These are phyloP conservation scores for Cataglyphis cursor DNA, from an alignment of 2,888 invertebrate species.

Conservation along the genomic window DNA sequence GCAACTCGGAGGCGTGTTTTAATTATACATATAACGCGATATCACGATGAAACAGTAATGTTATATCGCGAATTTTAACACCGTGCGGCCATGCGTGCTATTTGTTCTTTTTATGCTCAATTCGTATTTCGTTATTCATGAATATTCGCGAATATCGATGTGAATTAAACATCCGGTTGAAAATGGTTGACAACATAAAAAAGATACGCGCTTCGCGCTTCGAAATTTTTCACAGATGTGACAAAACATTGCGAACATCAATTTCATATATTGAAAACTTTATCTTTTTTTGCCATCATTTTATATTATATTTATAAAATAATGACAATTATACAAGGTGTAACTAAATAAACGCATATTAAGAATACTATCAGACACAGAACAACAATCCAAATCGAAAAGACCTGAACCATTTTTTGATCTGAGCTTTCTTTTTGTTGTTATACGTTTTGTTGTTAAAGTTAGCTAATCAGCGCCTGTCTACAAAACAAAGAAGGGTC, in stretches of 20 bases:
- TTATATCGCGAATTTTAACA: slow-evolving; percentile 44
- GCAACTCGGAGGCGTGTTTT: slow-evolving; percentile 43
- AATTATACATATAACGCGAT: slow-evolving; percentile 47
- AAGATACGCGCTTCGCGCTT: not conserved
- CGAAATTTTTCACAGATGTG: not conserved
- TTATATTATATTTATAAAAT: slow-evolving; percentile 11
- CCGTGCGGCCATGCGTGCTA: not conserved
- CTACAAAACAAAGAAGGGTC: no score
- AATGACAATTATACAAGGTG: not conserved
- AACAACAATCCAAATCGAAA: no score
- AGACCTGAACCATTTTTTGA: no score
- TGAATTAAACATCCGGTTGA: slow-evolving; percentile 5
- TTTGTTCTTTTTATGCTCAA: slow-evolving; percentile 23
- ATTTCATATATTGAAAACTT: not conserved
- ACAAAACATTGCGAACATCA: not conserved
- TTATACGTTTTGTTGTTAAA: no score
- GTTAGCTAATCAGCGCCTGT: no score
- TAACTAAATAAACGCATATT: no score
- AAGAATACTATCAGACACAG: no score
- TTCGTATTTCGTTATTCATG: slow-evolving; percentile 22
- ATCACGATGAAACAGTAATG: slow-evolving; percentile 40
- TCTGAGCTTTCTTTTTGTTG: no score
- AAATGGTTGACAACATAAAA: not conserved
- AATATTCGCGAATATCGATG: slow-evolving; percentile 6
- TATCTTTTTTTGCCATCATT: no score